Base-by-base conservation (phyloP, 2,888 invertebrate species). In the Oscheius onirici region DNA sequence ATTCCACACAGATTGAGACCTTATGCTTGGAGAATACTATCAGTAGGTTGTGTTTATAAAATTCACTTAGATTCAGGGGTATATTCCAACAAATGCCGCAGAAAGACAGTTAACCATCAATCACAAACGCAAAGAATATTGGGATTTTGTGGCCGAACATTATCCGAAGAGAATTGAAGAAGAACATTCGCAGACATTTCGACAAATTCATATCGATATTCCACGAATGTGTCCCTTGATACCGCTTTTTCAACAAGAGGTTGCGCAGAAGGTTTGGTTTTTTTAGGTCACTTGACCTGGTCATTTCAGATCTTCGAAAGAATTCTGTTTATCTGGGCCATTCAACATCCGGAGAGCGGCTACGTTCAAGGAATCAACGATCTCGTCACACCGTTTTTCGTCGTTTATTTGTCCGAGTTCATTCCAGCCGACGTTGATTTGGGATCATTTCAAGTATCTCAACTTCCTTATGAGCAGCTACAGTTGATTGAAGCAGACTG, bases 211-310 rank as follows among this genome's bases (percentile, higher is more conserved):
- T 89, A 99, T 99, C 86, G 99, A 99, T 89, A 96, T 99, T 89
- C 99, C 97, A 68, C 91, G 99, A 87, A 99, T 99, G 99, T 97
- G 96, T 88, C 97, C 99, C 6, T 91, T 95, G 73, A 94, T 99
- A 76, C 93, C 95, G 41, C 90, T 99, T 79, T 99, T 99, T 89
- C 97, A 99, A 89, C 97, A 99, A 89, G 91, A 92, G 80, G 92
- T 93, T 76, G 97, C 99, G 3, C 93, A 93, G 85, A 89, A 90
- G 88, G 90, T 90, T 34, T 34, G 34, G 34, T 34, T 6, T 34
- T 34, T 8, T 34, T 34, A 3, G 5, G 34, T 34, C 8, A 34
- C 34, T 6, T n/a, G n/a, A n/a, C n/a, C n/a, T 34, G 3, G 3
- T 34, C 3, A 15, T 85, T 34, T 26, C 92, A 95, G 89, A 96